These are phyloP conservation scores for Aldabrachelys gigantea DNA, from an alignment of 2,113 vertebrate species.

Conservation along the genomic window DNA sequence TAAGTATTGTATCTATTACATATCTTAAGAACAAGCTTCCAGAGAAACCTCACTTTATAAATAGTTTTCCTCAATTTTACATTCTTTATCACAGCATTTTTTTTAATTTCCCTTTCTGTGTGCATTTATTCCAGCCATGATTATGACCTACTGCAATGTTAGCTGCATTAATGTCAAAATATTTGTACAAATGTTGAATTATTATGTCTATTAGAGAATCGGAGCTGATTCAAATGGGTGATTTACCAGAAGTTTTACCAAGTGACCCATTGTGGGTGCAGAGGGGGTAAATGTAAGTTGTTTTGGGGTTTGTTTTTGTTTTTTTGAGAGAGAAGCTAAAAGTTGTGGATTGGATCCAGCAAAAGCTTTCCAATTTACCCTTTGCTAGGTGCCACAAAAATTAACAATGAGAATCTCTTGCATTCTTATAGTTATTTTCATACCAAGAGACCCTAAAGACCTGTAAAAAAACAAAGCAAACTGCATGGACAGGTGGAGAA, in stretches of 20 bases:
- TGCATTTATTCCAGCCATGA: neutral
- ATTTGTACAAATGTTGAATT: neutral
- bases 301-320: neutral
- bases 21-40: neutral
- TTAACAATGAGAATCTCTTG: neutral
- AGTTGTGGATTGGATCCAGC: neutral
- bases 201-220: neutral
- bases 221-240: neutral
- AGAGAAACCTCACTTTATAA: neutral
- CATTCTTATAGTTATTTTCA: neutral
- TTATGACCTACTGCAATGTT: neutral
- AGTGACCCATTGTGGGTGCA: neutral
- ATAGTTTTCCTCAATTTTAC: neutral
- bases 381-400: neutral
- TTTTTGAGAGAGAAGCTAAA: neutral
- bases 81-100: neutral
- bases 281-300: neutral
- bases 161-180: slow-evolving; percentile 15
- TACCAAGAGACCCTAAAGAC: neutral
- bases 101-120: neutral
- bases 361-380: neutral
- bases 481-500: neutral
- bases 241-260: neutral
- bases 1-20: accelerated
- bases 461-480: neutral